Percentiles rank a stretch among this genome's conserved stretches.
phyloP scores from a whole-genome alignment of 2,113 vertebrate species.

The Heterocephalus glaber region DNA sequence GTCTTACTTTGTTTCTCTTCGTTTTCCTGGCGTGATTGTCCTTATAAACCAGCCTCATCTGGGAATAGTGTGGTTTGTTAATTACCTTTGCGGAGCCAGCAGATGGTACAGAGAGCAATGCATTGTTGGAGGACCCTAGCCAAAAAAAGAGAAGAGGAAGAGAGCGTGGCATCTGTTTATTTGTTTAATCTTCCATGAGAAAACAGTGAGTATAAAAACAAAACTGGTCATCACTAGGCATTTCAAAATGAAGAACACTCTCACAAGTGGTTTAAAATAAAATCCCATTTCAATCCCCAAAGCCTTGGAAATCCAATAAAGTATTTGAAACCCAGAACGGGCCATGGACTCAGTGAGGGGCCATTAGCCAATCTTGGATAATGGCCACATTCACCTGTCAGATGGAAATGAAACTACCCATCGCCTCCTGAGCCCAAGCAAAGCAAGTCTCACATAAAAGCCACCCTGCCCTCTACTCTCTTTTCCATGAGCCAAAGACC shows the following conservation, averaged over 20 bases:
- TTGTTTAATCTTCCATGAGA: slow-evolving; percentile 85
- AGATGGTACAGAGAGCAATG: slow-evolving; percentile 84
- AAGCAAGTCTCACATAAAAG: background rate
- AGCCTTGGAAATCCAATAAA: background rate
- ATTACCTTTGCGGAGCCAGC: slow-evolving; percentile 85
- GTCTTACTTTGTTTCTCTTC: slow-evolving; percentile 37
- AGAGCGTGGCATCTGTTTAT: slow-evolving; percentile 86
- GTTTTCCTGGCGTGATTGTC: slow-evolving; percentile 55
- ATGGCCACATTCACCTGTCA: slow-evolving; percentile 24
- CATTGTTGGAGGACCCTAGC: slow-evolving; percentile 79
- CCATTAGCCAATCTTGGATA: background rate
- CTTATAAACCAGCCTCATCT: slow-evolving; percentile 78
- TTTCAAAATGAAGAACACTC: slow-evolving; percentile 73
- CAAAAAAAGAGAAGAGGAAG: slow-evolving; percentile 55
- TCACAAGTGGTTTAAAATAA: slow-evolving; percentile 78
- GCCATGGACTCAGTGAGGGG: background rate
- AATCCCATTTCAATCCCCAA: slow-evolving; percentile 48
- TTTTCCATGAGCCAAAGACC: background rate
- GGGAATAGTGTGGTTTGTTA: slow-evolving; percentile 83
- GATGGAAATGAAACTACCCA: background rate
- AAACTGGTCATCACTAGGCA: slow-evolving; percentile 77
- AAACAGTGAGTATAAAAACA: slow-evolving; percentile 81
- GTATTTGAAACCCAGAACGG: slow-evolving; percentile 35
- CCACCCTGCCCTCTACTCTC: background rate
- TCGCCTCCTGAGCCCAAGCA: background rate